Conservation (phyloP, 1,140 invertebrate species). For the Orchestia grillus region DNA sequence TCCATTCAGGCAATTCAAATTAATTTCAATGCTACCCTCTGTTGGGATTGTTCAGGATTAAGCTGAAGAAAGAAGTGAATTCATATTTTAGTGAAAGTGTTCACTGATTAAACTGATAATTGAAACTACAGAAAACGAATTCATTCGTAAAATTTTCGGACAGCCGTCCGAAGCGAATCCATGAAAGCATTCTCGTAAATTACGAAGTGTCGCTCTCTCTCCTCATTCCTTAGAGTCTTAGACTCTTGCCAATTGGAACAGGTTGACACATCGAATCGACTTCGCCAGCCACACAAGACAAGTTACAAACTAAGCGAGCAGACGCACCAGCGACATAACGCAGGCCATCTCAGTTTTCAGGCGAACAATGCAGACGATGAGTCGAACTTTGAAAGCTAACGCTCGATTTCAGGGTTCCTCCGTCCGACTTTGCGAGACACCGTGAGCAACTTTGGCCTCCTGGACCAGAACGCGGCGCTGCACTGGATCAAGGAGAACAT, state of each 20-base stretch:
- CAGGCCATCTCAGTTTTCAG: not conserved
- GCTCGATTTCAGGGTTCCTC: conserved; percentile 87
- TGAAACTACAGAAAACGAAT: not conserved
- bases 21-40: no score
- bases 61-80: no score
- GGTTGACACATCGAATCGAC: not conserved
- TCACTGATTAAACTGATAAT: no score
- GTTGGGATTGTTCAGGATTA: no score
- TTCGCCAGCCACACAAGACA: not conserved
- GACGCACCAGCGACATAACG: not conserved
- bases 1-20: no score
- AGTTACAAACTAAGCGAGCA: not conserved
- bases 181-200: not conserved
- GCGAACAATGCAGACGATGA: not conserved
- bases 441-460: conserved; percentile 87
- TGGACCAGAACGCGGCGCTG: conserved; percentile 89
- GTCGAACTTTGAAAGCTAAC: not conserved
- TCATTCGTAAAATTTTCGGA: not conserved
- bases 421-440: conserved; percentile 80
- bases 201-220: no score
- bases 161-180: not conserved
- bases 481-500: conserved; percentile 84
- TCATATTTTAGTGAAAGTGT: no score
- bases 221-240: no score
- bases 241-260: no score